These are phyloP conservation scores for Heterodera filipjevi DNA, from an alignment of 2,888 invertebrate genomes.

Conservation along the genomic window DNA sequence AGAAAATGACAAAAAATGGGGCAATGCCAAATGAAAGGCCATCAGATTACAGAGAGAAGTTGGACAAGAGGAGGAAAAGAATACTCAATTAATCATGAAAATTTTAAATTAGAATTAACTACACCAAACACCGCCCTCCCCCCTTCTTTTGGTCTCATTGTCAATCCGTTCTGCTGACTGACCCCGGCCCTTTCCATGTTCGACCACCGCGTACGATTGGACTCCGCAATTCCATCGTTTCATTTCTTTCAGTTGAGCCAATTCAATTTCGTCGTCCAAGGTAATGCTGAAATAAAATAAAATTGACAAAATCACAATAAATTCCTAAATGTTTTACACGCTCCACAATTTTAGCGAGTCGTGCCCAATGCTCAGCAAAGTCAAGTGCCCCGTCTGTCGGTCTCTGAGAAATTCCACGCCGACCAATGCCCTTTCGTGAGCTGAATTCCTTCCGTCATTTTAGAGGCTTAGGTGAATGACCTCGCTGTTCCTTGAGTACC, in stretches of 20 bases:
- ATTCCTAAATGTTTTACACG: conserved; percentile 19
- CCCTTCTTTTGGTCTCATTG: no score
- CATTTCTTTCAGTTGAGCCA: not conserved
- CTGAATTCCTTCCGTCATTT: conserved; percentile 1
- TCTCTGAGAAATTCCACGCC: conserved; percentile 28
- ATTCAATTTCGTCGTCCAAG: conserved; percentile 32
- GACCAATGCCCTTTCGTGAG: conserved; percentile 27
- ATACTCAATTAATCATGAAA: no score
- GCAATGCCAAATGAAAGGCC: not conserved
- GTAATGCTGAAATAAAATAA: conserved; percentile 18
- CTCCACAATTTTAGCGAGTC: conserved; percentile 29
- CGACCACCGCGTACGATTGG: conserved; percentile 29
- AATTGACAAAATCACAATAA: not conserved
- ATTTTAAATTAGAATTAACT: no score
- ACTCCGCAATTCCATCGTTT: conserved; percentile 27
- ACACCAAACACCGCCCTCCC: no score
- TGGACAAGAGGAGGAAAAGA: no score
- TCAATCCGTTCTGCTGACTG: no score
- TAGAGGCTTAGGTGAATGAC: not conserved
- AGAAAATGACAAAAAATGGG: conserved; percentile 19
- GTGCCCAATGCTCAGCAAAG: conserved; percentile 27
- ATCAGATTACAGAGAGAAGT: no score
- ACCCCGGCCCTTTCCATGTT: conserved; percentile 24
- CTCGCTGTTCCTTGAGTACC: not conserved
- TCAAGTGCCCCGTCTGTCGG: not conserved